Evolutionary conservation across 2,113 vertebrate species (phyloP).

Genomic region (Cyprinodon variegatus): DNA sequence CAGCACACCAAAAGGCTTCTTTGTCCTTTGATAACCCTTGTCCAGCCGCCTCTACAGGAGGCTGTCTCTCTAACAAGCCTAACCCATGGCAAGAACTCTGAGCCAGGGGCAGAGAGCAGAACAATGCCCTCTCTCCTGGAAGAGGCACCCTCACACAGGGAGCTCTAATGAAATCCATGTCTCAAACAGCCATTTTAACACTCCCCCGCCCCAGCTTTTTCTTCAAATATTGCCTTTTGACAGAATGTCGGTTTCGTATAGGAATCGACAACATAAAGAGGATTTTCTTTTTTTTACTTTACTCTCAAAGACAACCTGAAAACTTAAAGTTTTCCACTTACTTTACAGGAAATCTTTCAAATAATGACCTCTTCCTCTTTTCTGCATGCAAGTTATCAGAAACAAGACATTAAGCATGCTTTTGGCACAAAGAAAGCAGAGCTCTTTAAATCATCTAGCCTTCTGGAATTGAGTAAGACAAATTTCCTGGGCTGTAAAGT

Average conservation of each 20-base stretch:
- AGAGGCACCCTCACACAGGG: slow-evolving; percentile 49
- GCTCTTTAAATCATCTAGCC: slow-evolving; percentile 25
- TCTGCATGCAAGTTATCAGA: slow-evolving; percentile 6
- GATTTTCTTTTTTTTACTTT: not conserved
- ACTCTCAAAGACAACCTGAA: not conserved
- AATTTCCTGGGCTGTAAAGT: slow-evolving; percentile 32
- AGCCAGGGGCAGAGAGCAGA: slow-evolving; percentile 52
- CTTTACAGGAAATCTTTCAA: slow-evolving; percentile 14
- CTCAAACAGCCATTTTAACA: slow-evolving; percentile 31
- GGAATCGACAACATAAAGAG: slow-evolving; percentile 6
- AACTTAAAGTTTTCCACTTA: not conserved
- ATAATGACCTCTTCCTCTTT: slow-evolving; percentile 6
- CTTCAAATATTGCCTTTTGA: slow-evolving; percentile 32
- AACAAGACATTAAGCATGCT: slow-evolving; percentile 14
- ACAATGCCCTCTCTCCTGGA: slow-evolving; percentile 62
- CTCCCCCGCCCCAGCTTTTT: not conserved
- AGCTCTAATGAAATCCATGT: slow-evolving; percentile 69
- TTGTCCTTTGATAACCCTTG: slow-evolving; percentile 76
- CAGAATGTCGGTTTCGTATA: slow-evolving; percentile 19
- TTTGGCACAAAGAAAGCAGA: not conserved
- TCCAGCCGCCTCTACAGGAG: slow-evolving; percentile 70
- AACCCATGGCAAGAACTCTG: slow-evolving; percentile 58
- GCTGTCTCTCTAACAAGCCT: slow-evolving; percentile 64
- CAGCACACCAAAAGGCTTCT: slow-evolving; percentile 73
- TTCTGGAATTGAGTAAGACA: slow-evolving; percentile 38